These are phyloP conservation scores for Nycticorax nycticorax DNA, from an alignment of 2,113 vertebrate species.

Conservation along the genomic window DNA sequence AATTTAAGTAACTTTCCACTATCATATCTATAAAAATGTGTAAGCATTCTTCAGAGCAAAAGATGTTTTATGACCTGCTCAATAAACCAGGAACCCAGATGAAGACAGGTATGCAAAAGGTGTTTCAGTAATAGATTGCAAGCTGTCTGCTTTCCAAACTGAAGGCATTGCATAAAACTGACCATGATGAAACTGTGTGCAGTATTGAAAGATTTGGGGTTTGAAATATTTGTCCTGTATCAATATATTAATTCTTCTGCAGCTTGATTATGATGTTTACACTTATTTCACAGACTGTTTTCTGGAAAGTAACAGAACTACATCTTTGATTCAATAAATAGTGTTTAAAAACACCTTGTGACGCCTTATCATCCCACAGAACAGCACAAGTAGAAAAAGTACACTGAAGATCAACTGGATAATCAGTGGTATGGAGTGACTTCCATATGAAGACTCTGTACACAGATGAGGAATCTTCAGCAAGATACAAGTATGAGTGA, in stretches of 20 bases:
- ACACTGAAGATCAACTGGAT: background rate
- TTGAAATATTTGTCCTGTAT: background rate
- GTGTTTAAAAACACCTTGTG: background rate
- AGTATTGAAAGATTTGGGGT: background rate
- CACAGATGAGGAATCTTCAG: background rate
- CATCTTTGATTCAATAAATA: background rate
- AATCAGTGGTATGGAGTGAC: background rate
- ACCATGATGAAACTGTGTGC: background rate
- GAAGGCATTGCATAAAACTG: background rate
- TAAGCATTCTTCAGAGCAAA: conserved; percentile 3
- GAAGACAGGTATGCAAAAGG: background rate
- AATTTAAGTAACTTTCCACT: background rate
- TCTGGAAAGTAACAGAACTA: background rate
- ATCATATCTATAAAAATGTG: background rate
- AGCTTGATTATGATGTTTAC: background rate
- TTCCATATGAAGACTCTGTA: background rate
- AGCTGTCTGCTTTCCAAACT: background rate
- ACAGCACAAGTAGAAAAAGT: background rate
- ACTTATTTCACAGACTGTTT: background rate
- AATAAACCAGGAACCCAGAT: background rate
- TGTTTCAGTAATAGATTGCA: background rate
- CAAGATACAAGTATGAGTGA: background rate
- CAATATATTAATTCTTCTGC: background rate
- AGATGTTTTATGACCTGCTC: background rate
- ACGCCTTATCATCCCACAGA: background rate